A percentile compares a stretch with the other conserved stretches of the same genome.
These are phyloP conservation scores for Vidua macroura DNA, from an alignment of 2,113 vertebrate species.

Conservation along the genomic window DNA sequence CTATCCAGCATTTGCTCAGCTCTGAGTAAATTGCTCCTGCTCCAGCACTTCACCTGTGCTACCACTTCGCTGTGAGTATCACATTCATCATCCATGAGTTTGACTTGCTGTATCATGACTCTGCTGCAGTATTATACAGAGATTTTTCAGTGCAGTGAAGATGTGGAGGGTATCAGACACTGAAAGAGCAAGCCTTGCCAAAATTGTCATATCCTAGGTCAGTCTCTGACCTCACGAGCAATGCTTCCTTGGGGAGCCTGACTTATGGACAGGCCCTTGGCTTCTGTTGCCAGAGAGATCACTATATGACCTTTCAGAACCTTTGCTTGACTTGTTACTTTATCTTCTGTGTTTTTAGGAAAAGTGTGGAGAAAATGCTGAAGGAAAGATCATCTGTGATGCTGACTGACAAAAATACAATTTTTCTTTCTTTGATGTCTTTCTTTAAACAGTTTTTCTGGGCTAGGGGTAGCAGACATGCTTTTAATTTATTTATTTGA, in stretches of 20 bases:
- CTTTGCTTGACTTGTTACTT: neutral
- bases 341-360: neutral
- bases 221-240: neutral
- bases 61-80: neutral
- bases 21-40: slow-evolving; percentile 24
- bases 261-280: neutral
- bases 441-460: neutral
- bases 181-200: neutral
- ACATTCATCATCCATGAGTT: neutral
- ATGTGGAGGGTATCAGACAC: neutral
- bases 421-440: neutral
- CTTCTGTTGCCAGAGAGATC: neutral
- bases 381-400: neutral
- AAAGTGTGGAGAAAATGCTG: neutral
- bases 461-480: neutral
- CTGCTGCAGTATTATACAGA: neutral
- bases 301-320: neutral
- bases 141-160: neutral
- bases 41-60: slow-evolving; percentile 24
- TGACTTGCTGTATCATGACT: neutral
- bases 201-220: neutral
- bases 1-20: neutral
- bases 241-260: neutral
- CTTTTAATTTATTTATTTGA: neutral
- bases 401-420: neutral